Evolutionary conservation across 2,888 invertebrate genomes (phyloP), one percentile per base, ranked within the genome.

Genomic region (Drosophila colorata): DNA sequence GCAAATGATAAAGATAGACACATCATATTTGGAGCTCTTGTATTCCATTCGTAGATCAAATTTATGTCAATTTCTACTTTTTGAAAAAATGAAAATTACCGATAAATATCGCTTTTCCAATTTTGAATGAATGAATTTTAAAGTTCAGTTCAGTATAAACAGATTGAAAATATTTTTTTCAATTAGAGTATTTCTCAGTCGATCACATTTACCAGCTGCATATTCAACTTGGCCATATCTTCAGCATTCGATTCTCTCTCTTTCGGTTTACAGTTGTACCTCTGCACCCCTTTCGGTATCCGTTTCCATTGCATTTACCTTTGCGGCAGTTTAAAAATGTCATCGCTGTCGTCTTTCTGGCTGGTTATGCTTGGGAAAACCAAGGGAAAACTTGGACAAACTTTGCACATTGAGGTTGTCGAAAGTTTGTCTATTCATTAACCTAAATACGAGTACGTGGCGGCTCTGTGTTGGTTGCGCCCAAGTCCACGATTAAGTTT

Each of bases 371-470:
- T 49, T 25, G 40, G 66, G 11, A 53, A 46, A 65, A 35, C 43
- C 33, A 25, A 25, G 2, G 20, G 38, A 28, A 31, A 35, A 37
- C 61, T 56, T 55, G 58, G 31, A 66, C 33, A 80, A 83, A 88
- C 78, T 83, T 88, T 82, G 78, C 83, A 74, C 88, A 83, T 83
- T 83, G 87, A 83, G 88, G 80, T 78, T 83, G 86, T 73, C 73
- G 70, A 86, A 86, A 86, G 85, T 86, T 86, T 86, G 85, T 75
- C 85, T 84, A 86, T 86, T 88, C 85, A 85, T 85, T 85, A 85
- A 85, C 85, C 85, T 74, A 85, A 88, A 87, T 86, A 88, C 61
- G 44, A 65, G 65, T 35, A 53, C 65, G 58, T 58, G 33, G 33
- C 25, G 16, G 46, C 14, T 14, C 6, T 48, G 41, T 38, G 44